A percentile compares a stretch with the other conserved stretches of the same genome.
Conservation (phyloP, 2,888 invertebrate species). For the Lithophane leautieri region DNA sequence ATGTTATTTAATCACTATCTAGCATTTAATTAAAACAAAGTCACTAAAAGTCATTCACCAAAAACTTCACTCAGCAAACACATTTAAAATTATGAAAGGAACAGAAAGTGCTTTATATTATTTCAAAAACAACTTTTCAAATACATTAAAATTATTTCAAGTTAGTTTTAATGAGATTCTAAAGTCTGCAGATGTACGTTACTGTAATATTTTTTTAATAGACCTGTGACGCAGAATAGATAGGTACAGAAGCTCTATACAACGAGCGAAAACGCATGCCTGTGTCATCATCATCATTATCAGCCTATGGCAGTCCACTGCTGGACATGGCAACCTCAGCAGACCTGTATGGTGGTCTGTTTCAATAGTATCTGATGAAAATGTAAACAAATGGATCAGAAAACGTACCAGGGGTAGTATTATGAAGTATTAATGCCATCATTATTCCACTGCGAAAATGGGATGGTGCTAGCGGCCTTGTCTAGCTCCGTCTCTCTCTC, state of each 20-base stretch:
- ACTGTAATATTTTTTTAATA: conserved; percentile 46
- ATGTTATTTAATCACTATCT: neutral
- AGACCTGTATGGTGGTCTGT: neutral
- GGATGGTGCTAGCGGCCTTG: no score
- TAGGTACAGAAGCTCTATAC: neutral
- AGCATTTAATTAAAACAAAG: neutral
- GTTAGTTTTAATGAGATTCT: conserved; percentile 42
- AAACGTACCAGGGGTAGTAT: no score
- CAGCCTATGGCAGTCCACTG: no score
- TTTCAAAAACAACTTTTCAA: conserved; percentile 33
- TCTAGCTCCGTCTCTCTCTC: no score
- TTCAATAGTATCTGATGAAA: neutral
- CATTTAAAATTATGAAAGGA: conserved; percentile 17
- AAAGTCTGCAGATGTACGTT: conserved; percentile 35
- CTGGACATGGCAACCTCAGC: no score
- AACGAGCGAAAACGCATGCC: neutral
- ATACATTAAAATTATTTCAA: conserved; percentile 48
- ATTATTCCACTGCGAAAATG: no score
- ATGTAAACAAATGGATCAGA: neutral
- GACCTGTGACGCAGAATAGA: conserved; percentile 6
- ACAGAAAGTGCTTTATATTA: conserved; percentile 16
- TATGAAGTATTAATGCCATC: no score
- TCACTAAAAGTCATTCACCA: neutral
- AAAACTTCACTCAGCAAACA: neutral
- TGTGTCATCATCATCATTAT: no score